These are phyloP conservation scores for Zaprionus kolodkinae DNA, from an alignment of 1,140 invertebrate species.

Conservation along the genomic window DNA sequence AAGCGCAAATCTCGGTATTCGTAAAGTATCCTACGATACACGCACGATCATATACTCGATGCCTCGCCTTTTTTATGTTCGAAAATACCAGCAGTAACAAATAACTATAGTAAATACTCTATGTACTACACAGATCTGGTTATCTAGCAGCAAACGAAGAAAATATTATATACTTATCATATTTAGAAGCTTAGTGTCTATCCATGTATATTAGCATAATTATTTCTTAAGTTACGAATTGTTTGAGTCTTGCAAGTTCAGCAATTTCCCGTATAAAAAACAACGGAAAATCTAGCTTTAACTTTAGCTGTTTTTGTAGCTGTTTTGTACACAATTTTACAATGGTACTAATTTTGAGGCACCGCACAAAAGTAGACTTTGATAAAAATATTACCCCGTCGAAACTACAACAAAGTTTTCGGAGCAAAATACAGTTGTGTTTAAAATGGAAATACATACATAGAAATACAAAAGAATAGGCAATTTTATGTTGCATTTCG, in stretches of 20 bases:
- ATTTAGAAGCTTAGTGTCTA: slow-evolving; percentile 30
- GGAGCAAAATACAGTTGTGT: not conserved
- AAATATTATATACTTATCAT: not conserved
- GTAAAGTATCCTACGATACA: not conserved
- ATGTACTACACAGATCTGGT: not conserved
- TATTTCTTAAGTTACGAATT: slow-evolving; percentile 2
- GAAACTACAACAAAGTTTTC: slow-evolving; percentile 4
- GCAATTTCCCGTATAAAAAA: not conserved
- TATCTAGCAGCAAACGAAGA: not conserved
- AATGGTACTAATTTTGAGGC: not conserved
- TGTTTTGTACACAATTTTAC: no score
- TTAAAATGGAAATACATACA: not conserved
- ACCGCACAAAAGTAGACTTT: slow-evolving; percentile 46
- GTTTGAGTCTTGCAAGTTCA: not conserved
- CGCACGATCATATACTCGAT: not conserved
- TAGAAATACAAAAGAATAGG: not conserved
- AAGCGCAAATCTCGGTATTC: slow-evolving; percentile 10
- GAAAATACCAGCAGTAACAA: not conserved
- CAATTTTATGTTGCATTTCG: not conserved
- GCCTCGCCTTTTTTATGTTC: not conserved
- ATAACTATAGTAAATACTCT: not conserved
- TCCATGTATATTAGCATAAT: not conserved
- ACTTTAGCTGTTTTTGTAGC: not conserved
- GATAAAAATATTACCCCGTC: not conserved
- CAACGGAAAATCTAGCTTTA: not conserved